Evolutionary conservation across 1,140 invertebrate genomes (phyloP).

Genomic region (Zeugodacus cucurbitae): DNA sequence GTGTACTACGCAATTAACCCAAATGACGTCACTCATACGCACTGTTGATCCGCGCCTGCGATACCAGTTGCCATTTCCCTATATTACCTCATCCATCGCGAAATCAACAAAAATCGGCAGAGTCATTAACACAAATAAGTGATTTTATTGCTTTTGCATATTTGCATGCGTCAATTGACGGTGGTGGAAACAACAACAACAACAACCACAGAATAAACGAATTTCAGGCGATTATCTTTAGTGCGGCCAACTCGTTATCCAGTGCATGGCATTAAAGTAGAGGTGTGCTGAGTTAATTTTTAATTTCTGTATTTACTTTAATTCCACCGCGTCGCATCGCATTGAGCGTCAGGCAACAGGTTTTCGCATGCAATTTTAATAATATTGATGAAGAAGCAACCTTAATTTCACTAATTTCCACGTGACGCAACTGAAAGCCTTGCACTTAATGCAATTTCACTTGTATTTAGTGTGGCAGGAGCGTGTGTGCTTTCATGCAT

Average conservation of each 20-base stretch:
- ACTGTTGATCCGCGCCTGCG: neutral
- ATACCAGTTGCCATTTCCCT: neutral
- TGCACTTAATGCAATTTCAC: neutral
- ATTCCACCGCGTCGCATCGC: neutral
- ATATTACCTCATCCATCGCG: neutral
- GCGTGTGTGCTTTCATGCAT: neutral
- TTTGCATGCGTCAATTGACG: neutral
- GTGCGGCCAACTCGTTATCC: neutral
- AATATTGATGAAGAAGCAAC: too few species aligned
- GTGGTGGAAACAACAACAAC: neutral
- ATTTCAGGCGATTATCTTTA: neutral
- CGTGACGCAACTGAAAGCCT: neutral
- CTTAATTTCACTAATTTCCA: neutral
- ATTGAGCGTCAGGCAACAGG: neutral
- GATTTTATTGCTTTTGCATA: neutral
- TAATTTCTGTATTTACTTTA: neutral
- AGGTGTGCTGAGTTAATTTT: neutral
- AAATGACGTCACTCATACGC: conserved; percentile 13
- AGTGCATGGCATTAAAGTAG: neutral
- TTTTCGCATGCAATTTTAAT: neutral
- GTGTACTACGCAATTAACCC: neutral
- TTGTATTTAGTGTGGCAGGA: neutral
- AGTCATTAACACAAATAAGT: neutral
- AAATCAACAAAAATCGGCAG: neutral
- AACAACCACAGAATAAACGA: too few species aligned